These are phyloP conservation scores for Diaperis boleti DNA, from an alignment of 2,888 invertebrate species.

Conservation along the genomic window DNA sequence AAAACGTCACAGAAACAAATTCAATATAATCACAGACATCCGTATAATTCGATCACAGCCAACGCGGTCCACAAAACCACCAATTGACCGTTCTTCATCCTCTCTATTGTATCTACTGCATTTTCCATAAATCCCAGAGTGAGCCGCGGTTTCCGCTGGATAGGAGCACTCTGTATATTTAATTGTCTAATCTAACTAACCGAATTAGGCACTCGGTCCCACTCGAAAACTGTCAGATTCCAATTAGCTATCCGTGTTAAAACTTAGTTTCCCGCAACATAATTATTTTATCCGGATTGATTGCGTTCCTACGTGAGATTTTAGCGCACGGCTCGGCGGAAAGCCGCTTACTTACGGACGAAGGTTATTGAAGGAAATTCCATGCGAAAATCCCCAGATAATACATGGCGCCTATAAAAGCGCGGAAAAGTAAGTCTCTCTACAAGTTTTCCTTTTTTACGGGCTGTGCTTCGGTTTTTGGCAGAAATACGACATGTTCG, in stretches of 20 bases:
- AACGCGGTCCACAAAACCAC: no score
- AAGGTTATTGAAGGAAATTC: not conserved
- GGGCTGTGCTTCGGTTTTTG: not conserved
- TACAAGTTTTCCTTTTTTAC: slow-evolving; percentile 5
- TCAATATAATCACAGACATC: no score
- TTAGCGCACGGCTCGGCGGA: not conserved
- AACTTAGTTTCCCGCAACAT: slow-evolving; percentile 14
- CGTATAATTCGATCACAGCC: no score
- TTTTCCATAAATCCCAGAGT: no score
- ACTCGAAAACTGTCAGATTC: slow-evolving; percentile 24
- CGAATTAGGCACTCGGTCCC: slow-evolving; percentile 15
- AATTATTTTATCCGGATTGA: slow-evolving; percentile 22
- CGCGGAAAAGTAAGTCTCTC: slow-evolving; percentile 5
- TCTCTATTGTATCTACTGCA: no score
- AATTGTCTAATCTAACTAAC: slow-evolving; percentile 30
- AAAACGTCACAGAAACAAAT: no score
- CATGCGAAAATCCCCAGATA: not conserved
- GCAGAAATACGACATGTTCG: not conserved
- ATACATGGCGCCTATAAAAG: slow-evolving; percentile 1
- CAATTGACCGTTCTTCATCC: no score
- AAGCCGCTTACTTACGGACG: not conserved
- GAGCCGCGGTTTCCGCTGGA: slow-evolving; percentile 8
- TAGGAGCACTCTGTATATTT: slow-evolving; percentile 25
- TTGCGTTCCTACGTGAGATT: not conserved
- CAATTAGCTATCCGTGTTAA: slow-evolving; percentile 20